These are phyloP conservation scores for Crax fasciolata DNA, from an alignment of 2,797 vertebrate species.

Conservation along the genomic window DNA sequence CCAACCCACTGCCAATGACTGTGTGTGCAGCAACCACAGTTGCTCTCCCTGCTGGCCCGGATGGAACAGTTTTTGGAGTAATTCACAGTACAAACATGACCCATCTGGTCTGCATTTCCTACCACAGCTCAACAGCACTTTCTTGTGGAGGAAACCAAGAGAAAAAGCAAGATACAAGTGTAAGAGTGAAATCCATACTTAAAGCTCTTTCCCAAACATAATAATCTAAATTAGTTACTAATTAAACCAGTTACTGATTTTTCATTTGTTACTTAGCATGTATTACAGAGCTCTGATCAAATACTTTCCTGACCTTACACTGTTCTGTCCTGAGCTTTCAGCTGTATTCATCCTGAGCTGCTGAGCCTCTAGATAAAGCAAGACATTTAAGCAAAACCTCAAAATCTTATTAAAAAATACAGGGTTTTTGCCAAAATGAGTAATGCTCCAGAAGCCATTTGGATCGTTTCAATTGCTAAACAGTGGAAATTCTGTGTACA, in stretches of 20 bases:
- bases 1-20: rapidly evolving
- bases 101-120: not conserved
- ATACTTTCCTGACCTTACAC: not conserved
- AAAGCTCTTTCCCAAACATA: not conserved
- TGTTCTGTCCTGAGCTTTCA: not conserved
- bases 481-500: not conserved
- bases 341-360: not conserved
- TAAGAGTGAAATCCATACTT: not conserved
- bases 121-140: not conserved
- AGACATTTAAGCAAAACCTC: not conserved
- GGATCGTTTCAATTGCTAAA: not conserved
- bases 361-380: not conserved
- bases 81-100: not conserved
- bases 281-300: not conserved
- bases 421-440: not conserved
- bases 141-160: not conserved
- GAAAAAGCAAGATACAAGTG: not conserved
- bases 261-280: not conserved
- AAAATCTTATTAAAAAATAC: not conserved
- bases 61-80: not conserved
- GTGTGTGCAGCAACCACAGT: not conserved
- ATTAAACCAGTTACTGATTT: not conserved
- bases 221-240: not conserved
- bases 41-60: not conserved
- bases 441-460: not conserved